A percentile compares a stretch with the other conserved stretches of the same genome.
These are phyloP conservation scores for Poecile atricapillus DNA, from an alignment of 2,113 vertebrate species.

Conservation along the genomic window DNA sequence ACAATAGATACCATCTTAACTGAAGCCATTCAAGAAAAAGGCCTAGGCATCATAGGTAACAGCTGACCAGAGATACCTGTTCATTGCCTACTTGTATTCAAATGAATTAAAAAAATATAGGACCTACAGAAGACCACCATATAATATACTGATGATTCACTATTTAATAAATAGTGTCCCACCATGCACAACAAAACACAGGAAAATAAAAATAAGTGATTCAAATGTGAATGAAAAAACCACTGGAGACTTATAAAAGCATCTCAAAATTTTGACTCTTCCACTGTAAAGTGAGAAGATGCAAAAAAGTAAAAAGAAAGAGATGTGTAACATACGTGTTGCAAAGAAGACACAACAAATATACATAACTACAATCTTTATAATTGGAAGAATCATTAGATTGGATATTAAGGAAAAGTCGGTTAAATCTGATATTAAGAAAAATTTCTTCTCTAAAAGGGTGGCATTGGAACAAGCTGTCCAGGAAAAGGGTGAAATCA, in stretches of 20 bases:
- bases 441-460: background rate
- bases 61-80: background rate
- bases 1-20: background rate
- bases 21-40: background rate
- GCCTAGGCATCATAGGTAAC: background rate
- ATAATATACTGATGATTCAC: background rate
- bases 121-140: background rate
- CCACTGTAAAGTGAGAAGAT: background rate
- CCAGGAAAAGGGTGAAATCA: background rate
- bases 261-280: background rate
- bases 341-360: background rate
- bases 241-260: background rate
- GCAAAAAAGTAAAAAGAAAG: background rate
- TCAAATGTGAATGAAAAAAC: background rate
- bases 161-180: background rate
- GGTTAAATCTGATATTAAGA: background rate
- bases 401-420: background rate
- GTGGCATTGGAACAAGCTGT: background rate
- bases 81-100: background rate
- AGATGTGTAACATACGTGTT: background rate
- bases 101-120: background rate
- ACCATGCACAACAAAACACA: background rate
- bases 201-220: background rate
- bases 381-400: background rate
- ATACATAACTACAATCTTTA: background rate